A percentile compares a stretch with the other conserved stretches of the same genome.
Conservation (phyloP, 2,888 invertebrate species). For the Nasonia oneida region DNA sequence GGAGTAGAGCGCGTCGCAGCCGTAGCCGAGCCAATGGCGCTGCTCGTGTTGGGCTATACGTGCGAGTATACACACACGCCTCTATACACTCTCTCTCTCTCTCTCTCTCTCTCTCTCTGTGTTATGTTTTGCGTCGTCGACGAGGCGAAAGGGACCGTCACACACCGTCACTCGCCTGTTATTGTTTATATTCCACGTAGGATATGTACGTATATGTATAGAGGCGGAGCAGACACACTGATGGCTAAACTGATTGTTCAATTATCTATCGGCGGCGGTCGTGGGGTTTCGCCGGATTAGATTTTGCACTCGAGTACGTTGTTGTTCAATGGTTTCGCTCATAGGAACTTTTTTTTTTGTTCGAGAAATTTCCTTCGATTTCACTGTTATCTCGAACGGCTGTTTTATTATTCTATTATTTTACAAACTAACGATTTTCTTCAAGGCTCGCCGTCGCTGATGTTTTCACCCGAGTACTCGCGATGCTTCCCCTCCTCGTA, state of each 20-base stretch:
- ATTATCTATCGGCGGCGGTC: neutral
- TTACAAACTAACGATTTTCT: no score
- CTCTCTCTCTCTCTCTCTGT: neutral
- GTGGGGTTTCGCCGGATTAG: neutral
- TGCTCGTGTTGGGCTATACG: neutral
- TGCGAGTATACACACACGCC: neutral
- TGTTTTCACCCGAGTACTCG: no score
- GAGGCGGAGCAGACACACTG: neutral
- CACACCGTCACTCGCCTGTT: neutral
- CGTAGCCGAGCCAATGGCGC: neutral
- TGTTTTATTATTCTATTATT: no score
- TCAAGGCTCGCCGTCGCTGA: no score
- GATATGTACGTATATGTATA: neutral
- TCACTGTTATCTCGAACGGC: no score
- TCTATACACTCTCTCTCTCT: no score
- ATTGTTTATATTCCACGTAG: constrained; percentile 32
- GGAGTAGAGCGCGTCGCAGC: neutral
- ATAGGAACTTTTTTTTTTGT: neutral
- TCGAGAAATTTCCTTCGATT: neutral
- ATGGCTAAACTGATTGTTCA: constrained; percentile 1
- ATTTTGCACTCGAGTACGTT: neutral
- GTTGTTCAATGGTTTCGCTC: no score
- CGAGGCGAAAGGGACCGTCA: constrained; percentile 19
- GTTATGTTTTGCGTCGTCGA: constrained; percentile 35
- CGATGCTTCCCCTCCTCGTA: no score